phyloP scores from a whole-genome alignment of 2,797 vertebrate genomes.

The Cottoperca gobio region DNA sequence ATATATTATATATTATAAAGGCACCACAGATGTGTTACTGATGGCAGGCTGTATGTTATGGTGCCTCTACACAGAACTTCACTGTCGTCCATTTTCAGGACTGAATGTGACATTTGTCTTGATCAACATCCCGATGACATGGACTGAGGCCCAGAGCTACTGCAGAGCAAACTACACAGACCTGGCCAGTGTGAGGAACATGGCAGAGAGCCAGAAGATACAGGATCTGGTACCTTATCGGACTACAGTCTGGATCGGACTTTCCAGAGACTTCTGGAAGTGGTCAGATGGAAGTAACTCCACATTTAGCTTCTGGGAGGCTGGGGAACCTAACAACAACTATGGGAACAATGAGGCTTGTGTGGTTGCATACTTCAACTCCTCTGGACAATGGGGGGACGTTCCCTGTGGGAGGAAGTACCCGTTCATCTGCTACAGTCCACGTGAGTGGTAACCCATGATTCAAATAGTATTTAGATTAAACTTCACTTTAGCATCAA shows the following conservation, averaged over 20 bases:
- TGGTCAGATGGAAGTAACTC: slow-evolving; percentile 32
- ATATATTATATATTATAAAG: background rate
- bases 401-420: background rate
- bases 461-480: background rate
- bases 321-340: background rate
- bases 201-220: slow-evolving; percentile 2
- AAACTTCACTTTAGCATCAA: background rate
- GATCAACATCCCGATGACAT: rapidly evolving
- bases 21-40: background rate
- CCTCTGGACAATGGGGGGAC: background rate
- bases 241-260: slow-evolving; percentile 38
- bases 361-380: rapidly evolving
- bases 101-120: background rate
- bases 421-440: slow-evolving; percentile 47
- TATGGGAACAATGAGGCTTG: rapidly evolving
- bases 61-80: slow-evolving; percentile 4
- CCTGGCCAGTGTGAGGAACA: slow-evolving; percentile 52
- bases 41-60: background rate
- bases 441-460: background rate
- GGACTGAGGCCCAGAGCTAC: slow-evolving; percentile 50
- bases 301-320: slow-evolving; percentile 29
- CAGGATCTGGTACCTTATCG: rapidly evolving
- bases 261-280: slow-evolving; percentile 46
- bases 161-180: slow-evolving; percentile 56
- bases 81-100: slow-evolving; percentile 22